Evolutionary conservation across 2,113 vertebrate species (phyloP).

Genomic region (Leptodactylus fuscus): DNA sequence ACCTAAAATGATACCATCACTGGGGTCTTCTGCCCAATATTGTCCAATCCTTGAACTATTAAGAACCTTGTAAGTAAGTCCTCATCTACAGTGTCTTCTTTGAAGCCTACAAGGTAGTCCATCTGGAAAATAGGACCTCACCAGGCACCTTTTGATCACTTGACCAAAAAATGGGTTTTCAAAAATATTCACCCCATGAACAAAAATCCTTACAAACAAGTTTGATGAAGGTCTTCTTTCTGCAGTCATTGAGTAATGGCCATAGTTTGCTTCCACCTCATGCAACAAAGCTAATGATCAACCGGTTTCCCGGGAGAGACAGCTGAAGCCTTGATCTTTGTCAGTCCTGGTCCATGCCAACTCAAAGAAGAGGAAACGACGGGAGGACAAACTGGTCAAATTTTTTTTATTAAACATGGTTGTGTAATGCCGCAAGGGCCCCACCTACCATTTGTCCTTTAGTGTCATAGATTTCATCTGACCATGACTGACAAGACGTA

Average conservation of each 20-base stretch:
- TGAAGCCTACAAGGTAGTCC: neutral
- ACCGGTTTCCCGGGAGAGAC: slow-evolving; percentile 22
- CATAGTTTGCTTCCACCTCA: neutral
- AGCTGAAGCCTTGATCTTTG: slow-evolving; percentile 40
- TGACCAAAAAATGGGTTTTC: too few species aligned
- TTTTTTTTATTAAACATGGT: neutral
- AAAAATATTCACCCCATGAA: neutral
- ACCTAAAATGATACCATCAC: neutral
- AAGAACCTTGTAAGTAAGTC: neutral
- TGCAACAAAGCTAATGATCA: slow-evolving; percentile 50
- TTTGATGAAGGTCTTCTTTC: neutral
- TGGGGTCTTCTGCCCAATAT: neutral
- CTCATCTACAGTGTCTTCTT: neutral
- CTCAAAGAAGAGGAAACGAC: neutral
- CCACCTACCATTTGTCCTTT: too few species aligned
- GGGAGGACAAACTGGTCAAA: neutral
- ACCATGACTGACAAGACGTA: too few species aligned
- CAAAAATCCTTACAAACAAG: neutral
- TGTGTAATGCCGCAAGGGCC: neutral
- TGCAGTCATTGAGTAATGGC: neutral
- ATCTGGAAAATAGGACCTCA: too few species aligned
- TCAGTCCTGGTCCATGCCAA: slow-evolving; percentile 15
- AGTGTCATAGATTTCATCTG: too few species aligned
- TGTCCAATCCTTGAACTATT: neutral
- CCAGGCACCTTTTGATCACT: too few species aligned